Conservation (phyloP, 2,888 invertebrate genomes). For the Caenorhabditis becei region DNA sequence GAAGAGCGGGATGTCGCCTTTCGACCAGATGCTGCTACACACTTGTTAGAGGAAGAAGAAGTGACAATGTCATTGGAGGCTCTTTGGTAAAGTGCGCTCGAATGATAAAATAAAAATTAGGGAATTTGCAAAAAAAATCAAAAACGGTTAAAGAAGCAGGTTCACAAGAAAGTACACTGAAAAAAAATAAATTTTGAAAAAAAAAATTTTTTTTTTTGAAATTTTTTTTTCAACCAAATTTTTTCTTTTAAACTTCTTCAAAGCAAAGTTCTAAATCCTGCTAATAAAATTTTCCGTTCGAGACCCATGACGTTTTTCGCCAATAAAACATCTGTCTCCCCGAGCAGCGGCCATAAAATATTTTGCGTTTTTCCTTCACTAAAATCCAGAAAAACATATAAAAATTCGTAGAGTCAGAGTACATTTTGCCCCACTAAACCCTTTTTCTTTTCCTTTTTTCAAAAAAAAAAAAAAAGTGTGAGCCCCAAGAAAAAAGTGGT, state of each 20-base stretch:
- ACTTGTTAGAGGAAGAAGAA: not conserved
- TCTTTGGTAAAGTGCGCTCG: too few species aligned
- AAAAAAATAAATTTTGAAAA: too few species aligned
- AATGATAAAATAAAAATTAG: too few species aligned
- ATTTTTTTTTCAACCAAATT: too few species aligned
- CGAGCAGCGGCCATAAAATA: constrained; percentile 34
- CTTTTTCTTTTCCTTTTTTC: too few species aligned
- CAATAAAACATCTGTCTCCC: constrained; percentile 49
- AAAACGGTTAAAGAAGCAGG: too few species aligned
- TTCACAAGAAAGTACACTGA: too few species aligned
- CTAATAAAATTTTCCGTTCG: too few species aligned
- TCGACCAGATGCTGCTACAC: constrained; percentile 41
- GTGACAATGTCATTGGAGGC: not conserved
- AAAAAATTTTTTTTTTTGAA: too few species aligned
- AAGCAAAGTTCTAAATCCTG: too few species aligned
- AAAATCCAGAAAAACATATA: constrained; percentile 13
- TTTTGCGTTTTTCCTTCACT: not conserved
- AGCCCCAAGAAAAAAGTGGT: not conserved
- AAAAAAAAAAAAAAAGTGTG: not conserved
- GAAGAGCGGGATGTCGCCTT: constrained; percentile 1
- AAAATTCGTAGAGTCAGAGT: not conserved
- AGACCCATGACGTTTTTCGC: not conserved
- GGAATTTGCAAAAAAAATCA: not conserved
- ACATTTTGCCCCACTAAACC: constrained; percentile 16
- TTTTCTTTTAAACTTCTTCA: too few species aligned